Conservation (phyloP, 2,888 invertebrate species). For the Lycaena phlaeas region DNA sequence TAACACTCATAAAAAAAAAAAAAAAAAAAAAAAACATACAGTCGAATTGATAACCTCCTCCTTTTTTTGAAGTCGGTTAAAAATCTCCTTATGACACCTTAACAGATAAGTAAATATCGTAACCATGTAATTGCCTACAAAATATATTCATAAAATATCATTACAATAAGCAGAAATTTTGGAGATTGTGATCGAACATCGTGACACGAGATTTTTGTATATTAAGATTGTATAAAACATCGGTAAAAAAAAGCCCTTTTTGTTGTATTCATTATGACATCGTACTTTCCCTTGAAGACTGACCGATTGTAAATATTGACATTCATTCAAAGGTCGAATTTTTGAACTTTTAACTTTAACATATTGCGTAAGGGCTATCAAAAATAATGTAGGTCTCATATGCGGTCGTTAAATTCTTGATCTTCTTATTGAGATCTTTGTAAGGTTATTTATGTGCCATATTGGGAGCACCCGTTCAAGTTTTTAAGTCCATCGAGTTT, state of each 20-base stretch:
- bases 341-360: constrained; percentile 2
- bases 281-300: neutral
- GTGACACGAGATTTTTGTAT: neutral
- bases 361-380: neutral
- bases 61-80: too few species aligned
- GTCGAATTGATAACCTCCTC: too few species aligned
- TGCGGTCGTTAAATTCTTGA: neutral
- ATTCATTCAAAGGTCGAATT: neutral
- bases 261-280: neutral
- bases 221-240: neutral
- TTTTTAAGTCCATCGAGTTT: neutral
- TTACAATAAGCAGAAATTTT: neutral
- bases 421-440: neutral
- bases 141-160: neutral
- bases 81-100: too few species aligned
- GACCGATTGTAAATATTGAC: neutral
- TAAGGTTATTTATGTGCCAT: too few species aligned
- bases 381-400: neutral
- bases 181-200: neutral
- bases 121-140: too few species aligned
- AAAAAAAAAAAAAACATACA: too few species aligned
- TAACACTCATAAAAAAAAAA: too few species aligned
- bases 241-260: neutral
- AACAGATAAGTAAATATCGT: neutral
- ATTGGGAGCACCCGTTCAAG: neutral